Percentiles rank a stretch among this genome's conserved stretches.
phyloP scores from a whole-genome alignment of 2,888 invertebrate species.

The Thereva unica region DNA sequence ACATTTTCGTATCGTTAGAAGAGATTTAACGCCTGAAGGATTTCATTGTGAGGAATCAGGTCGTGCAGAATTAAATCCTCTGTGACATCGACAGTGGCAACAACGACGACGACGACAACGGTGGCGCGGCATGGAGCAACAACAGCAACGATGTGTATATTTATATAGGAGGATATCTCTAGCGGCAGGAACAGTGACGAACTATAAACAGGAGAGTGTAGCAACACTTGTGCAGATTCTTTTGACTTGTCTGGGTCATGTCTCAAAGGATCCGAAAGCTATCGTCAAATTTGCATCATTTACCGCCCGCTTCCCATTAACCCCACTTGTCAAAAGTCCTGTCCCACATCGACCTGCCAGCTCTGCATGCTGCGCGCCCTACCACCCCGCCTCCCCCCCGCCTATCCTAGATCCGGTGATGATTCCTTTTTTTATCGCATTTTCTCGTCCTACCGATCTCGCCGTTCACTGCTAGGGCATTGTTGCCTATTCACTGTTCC shows the following conservation, averaged over 20 bases:
- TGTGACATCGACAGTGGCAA: conserved; percentile 1
- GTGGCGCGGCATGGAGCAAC: too few species aligned
- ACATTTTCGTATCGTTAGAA: conserved; percentile 32
- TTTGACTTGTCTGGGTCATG: conserved; percentile 37
- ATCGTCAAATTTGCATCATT: conserved; percentile 31
- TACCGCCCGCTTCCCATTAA: conserved; percentile 5
- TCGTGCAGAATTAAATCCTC: conserved; percentile 35
- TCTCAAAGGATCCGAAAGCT: conserved; percentile 20
- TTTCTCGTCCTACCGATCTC: too few species aligned
- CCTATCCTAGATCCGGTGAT: too few species aligned
- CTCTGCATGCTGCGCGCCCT: conserved; percentile 2
- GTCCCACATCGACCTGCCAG: conserved; percentile 23
- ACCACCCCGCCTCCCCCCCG: too few species aligned
- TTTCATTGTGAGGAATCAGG: conserved; percentile 31
- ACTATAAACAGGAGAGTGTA: conserved; percentile 1
- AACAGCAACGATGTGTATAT: too few species aligned
- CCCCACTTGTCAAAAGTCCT: conserved; percentile 16
- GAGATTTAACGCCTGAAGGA: conserved; percentile 33
- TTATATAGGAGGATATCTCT: too few species aligned
- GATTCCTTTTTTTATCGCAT: too few species aligned
- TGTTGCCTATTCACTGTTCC: too few species aligned
- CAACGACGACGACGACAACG: too few species aligned
- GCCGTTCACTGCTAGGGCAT: too few species aligned
- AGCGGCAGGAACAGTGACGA: too few species aligned
- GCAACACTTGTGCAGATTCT: conserved; percentile 20